These are phyloP conservation scores for Psittacula derbiana DNA, from an alignment of 2,797 vertebrate genomes.

Conservation along the genomic window DNA sequence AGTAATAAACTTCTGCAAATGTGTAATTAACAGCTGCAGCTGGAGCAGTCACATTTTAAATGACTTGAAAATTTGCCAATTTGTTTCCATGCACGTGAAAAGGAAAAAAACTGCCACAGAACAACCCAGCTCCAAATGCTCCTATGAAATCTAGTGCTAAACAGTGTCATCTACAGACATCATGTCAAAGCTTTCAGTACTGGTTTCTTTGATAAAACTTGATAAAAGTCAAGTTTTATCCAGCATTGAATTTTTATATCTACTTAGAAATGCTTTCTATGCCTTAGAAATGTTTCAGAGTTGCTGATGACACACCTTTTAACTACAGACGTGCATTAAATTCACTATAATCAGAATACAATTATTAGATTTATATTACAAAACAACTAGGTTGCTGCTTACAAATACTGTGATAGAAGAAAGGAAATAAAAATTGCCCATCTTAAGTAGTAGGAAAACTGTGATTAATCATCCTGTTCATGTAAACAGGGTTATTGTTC, in stretches of 20 bases:
- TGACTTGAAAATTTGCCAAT: background rate
- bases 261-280: slow-evolving; percentile 2
- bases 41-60: background rate
- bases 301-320: slow-evolving; percentile 8
- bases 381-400: background rate
- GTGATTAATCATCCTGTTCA: slow-evolving; percentile 62
- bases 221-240: background rate
- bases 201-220: background rate
- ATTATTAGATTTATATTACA: slow-evolving; percentile 1
- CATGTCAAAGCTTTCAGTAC: background rate
- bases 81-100: background rate
- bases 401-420: background rate
- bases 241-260: background rate
- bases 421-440: background rate
- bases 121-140: background rate
- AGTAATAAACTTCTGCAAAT: background rate
- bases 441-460: slow-evolving; percentile 23
- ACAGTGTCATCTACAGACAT: background rate
- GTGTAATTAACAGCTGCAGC: background rate
- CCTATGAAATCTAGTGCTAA: background rate
- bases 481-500: slow-evolving; percentile 64
- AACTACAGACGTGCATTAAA: background rate
- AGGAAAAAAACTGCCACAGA: background rate
- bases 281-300: slow-evolving; percentile 8
- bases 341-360: background rate